Evolutionary conservation across 2,113 vertebrate species (phyloP), one percentile per base, ranked within the genome.

Genomic region (Ramphastos sulfuratus): DNA sequence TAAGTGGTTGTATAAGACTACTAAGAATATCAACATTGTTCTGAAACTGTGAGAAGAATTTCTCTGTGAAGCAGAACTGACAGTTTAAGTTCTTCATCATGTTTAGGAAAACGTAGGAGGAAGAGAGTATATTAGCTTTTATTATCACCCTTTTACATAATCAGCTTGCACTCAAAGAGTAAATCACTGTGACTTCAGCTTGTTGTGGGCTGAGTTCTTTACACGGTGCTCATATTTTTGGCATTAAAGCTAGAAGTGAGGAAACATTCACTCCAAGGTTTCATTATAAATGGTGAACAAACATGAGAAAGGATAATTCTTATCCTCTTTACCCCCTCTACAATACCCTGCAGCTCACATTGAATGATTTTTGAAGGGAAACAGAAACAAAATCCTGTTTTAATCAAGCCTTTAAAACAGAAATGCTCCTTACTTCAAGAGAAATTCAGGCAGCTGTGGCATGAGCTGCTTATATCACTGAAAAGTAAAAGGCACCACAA

Each of bases 41-140:
- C 54, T 74, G 27, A n/a, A 90, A 48, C 44, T 31, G 16, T 37
- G 27, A 73, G 30, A 31, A 95, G 81, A 83, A 67, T 85, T 94
- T 93, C 61, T 75, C 71, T 74, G 33, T 74, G 31, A 91, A 84
- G 55, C 35, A 95, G 76, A 97, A 93, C 54, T 87, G 72, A 76
- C 86, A 39, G 28, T 95, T 86, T 83, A 93, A 83, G 42, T 82
- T 94, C 92, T 95, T 63, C 85, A 84, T 61, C 71, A 59, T 6
- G 8, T 92, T 96, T 92, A 94, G 92, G 84, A 96, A 94, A 94
- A 95, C 58, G 80, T 82, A 37, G 23, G 42, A 33, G 19, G n/a
- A 56, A 66, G 42, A 52, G 23, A 52, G 50, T 52, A 52, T 44
- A 82, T 17, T 55, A 89, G 64, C n/a, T 96, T 97, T 94, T 96